Conservation (phyloP, 2,113 vertebrate genomes). For the Forbesichthys papilliferus region DNA sequence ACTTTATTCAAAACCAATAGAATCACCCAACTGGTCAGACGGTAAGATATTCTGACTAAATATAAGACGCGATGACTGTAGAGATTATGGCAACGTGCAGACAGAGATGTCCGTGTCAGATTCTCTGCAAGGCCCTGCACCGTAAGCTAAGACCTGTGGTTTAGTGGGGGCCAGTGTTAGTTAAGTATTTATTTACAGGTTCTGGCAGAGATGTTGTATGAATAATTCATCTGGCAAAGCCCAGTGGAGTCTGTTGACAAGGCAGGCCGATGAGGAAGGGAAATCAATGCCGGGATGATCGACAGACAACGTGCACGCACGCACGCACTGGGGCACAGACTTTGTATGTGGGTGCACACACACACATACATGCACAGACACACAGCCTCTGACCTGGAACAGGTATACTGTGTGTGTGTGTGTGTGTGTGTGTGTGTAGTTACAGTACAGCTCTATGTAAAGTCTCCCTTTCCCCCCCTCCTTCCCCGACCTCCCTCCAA, state of each 20-base stretch:
- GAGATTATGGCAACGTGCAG: too few relatives aligned
- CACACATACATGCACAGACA: neutral
- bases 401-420: conserved; percentile 26
- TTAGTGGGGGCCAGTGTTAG: conserved; percentile 64
- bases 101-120: too few relatives aligned
- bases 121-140: conserved; percentile 4
- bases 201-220: conserved; percentile 57
- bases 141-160: conserved; percentile 55
- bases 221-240: conserved; percentile 71
- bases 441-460: conserved; percentile 70
- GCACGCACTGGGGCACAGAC: conserved; percentile 5
- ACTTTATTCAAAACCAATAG: too few relatives aligned
- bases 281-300: conserved; percentile 72
- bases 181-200: conserved; percentile 77
- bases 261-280: conserved; percentile 64
- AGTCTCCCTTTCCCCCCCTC: conserved; percentile 12
- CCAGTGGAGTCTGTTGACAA: conserved; percentile 68
- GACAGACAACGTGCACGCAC: conserved; percentile 61
- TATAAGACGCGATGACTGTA: too few relatives aligned
- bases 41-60: too few relatives aligned
- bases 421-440: conserved; percentile 39
- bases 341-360: neutral
- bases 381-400: neutral
- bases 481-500: too few relatives aligned
- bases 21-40: too few relatives aligned